phyloP scores from a whole-genome alignment of 2,113 vertebrate species.

The Osmerus mordax region DNA sequence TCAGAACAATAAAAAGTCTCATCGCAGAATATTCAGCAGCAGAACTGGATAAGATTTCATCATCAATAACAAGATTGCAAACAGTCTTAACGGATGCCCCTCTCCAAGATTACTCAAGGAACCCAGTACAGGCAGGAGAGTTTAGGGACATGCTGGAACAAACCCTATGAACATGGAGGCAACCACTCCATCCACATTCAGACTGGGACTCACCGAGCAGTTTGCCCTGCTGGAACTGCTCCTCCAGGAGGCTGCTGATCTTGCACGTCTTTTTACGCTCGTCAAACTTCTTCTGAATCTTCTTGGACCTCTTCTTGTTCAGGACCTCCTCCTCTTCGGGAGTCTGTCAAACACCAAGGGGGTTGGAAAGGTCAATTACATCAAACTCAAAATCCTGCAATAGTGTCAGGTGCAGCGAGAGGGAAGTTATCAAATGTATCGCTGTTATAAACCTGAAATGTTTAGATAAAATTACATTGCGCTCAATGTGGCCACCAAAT shows the following conservation, averaged over 20 bases:
- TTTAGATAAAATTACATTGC: not conserved
- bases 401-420: not conserved
- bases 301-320: slow-evolving; percentile 98
- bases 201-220: slow-evolving; percentile 82
- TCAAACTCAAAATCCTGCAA: too few relatives aligned
- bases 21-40: slow-evolving; percentile 75
- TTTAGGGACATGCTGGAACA: too few relatives aligned
- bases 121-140: too few relatives aligned
- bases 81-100: not conserved
- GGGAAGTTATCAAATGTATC: too few relatives aligned
- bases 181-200: too few relatives aligned
- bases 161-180: too few relatives aligned
- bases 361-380: too few relatives aligned
- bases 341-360: slow-evolving; percentile 68
- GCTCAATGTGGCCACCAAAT: not conserved
- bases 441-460: not conserved
- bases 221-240: slow-evolving; percentile 97
- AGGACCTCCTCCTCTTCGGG: slow-evolving; percentile 95
- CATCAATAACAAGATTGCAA: not conserved
- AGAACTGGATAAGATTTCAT: slow-evolving; percentile 79
- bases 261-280: slow-evolving; percentile 91
- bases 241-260: slow-evolving; percentile 89
- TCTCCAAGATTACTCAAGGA: too few relatives aligned
- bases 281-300: slow-evolving; percentile 94
- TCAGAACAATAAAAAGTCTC: slow-evolving; percentile 70